Evolutionary conservation across 2,888 invertebrate genomes (phyloP), one percentile per base, ranked within the genome.

Genomic region (Trachelus stipa): DNA sequence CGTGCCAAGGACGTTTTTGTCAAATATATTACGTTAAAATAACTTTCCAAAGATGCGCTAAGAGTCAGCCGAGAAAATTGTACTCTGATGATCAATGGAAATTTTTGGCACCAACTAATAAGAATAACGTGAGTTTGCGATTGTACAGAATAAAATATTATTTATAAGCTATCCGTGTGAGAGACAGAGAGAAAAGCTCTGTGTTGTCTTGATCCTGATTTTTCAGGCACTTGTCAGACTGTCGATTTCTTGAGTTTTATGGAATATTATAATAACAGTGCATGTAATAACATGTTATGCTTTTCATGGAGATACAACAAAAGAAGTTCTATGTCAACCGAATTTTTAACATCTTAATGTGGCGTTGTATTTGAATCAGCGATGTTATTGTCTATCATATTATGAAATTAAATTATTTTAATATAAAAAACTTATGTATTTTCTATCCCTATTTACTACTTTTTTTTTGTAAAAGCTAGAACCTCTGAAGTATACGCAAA

Each of bases 331-430:
- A 71, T 31, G 31, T 31, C 34, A 31, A 71, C 33, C 23, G 74
- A 34, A 34, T 30, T 34, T 74, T n/a, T 34, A 74, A 34, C 31
- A 74, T 74, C 74, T 74, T 74, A 74, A 34, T 79, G 69, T 73
- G 79, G 78, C 79, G 79, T 82, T 81, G 77, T 76, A 81, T 79
- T 75, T 74, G 82, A 85, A 86, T 87, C 86, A 84, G 86, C 85
- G 85, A 83, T 87, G 87, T 88, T 88, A 86, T 85, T 87, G 85
- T 87, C 87, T 86, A 86, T 86, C 85, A 85, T 86, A 85, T 79
- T 88, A 83, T 85, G 83, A 80, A 86, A 89, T 88, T 88, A 90
- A 90, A 90, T 89, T 90, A 90, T 90, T 90, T 90, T 90, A 89
- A 87, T 90, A 90, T 88, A 56, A 56, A 35, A 56, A 23, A 56